phyloP scores from a whole-genome alignment of 1,140 invertebrate genomes.

The Cataglyphis hispanica region DNA sequence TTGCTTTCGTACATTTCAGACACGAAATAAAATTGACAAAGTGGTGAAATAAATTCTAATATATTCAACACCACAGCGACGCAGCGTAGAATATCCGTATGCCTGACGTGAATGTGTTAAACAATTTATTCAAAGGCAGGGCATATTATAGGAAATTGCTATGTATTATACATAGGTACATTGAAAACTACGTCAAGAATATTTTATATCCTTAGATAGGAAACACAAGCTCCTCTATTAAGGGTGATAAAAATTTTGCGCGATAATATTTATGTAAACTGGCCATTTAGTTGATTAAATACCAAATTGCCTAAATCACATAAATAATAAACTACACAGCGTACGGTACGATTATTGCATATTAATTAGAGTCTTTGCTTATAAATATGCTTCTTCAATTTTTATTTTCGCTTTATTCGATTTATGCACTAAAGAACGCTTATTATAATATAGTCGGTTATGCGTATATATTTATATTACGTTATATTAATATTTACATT shows the following conservation, averaged over 20 bases:
- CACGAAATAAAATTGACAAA: neutral
- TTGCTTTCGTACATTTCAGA: neutral
- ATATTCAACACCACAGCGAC: neutral
- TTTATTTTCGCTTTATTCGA: neutral
- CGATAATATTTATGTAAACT: slow-evolving; percentile 5
- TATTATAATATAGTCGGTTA: neutral
- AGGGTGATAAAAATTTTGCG: neutral
- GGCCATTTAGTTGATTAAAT: neutral
- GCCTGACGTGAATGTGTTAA: slow-evolving; percentile 35
- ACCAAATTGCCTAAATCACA: neutral
- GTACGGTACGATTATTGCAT: neutral
- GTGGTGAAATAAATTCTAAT: slow-evolving; percentile 43
- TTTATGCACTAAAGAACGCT: neutral
- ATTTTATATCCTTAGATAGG: neutral
- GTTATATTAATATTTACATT: neutral
- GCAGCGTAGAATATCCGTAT: neutral
- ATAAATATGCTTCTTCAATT: neutral
- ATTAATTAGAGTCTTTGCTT: slow-evolving; percentile 5
- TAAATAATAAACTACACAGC: neutral
- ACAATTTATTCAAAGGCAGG: slow-evolving; percentile 34
- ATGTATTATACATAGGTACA: slow-evolving; percentile 40
- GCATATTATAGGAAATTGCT: slow-evolving; percentile 11
- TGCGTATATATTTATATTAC: neutral
- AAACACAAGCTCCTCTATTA: neutral
- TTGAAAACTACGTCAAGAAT: neutral